Conservation (phyloP, 2,113 vertebrate genomes). For the Melanerpes formicivorus region DNA sequence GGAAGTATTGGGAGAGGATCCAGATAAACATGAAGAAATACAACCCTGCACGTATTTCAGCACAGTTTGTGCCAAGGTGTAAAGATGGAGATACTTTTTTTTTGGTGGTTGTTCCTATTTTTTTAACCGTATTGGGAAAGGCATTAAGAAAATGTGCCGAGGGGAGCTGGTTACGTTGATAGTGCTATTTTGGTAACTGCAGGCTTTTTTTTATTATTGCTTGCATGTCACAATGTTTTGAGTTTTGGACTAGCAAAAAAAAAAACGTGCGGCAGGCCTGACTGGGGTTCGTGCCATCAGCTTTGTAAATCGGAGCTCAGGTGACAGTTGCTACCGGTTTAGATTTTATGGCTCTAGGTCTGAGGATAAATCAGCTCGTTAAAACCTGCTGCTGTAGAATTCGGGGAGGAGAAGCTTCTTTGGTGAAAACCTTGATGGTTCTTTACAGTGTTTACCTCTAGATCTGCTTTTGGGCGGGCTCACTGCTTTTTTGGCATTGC, state of each 20-base stretch:
- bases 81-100: background rate
- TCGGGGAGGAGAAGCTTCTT: background rate
- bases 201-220: background rate
- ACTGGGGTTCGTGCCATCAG: background rate
- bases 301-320: background rate
- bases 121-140: conserved; percentile 71
- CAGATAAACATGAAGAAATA: background rate
- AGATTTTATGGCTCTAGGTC: conserved; percentile 24
- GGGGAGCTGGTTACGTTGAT: conserved; percentile 48
- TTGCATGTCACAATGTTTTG: conserved; percentile 14
- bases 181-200: conserved; percentile 68
- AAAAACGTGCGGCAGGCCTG: background rate
- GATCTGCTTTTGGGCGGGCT: background rate
- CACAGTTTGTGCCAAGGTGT: conserved; percentile 23
- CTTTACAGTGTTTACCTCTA: conserved; percentile 37
- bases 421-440: background rate
- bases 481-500: conserved; percentile 15
- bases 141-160: conserved; percentile 65
- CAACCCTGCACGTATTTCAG: background rate
- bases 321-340: conserved; percentile 35
- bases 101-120: conserved; percentile 33
- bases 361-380: conserved; percentile 35
- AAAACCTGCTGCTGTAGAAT: conserved; percentile 35
- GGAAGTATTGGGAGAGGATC: background rate
- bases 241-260: conserved; percentile 17